Base-by-base conservation (phyloP, 2,113 vertebrate genomes). In the Ovis canadensis region DNA sequence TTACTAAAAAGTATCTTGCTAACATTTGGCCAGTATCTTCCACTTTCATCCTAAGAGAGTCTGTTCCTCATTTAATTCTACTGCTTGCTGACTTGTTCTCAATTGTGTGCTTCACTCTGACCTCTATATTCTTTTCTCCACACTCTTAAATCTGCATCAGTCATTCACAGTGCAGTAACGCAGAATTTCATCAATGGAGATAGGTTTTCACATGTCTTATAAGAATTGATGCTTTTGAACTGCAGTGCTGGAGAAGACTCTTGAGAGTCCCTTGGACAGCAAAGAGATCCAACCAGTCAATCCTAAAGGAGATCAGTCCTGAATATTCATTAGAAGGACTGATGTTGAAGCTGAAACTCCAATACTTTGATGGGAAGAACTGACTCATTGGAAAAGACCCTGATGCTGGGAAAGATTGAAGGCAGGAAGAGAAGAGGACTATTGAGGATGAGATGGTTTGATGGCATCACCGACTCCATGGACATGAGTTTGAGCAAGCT, bases 1-100 rank as follows among this genome's bases (percentile, higher is more conserved):
- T 89, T 74, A 82, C 45, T 74, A 94, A 94, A 89, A 97, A 89
- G 43, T 31, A 43, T 78, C 36, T 91, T 92, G 84, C 74, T 81
- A 95, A 74, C 36, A 64, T 57, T 23, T 40, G 21, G 71, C 40
- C 43, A 59, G 23, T 16, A 62, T 74, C 29, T 59, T 45, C 62
- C 50, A 48, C 10, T 84, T 80, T 88, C 15, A 74, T 74, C 33
- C 71, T 92, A 93, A 50, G 10, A 94, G 90, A 78, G 78, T 87
- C 78, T 96, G 82, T 21, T 92, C 43, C 78, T 91, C 45, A 90
- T 80, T 88, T 67, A 59, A 64, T 95, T 86, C 43, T 48, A 90
- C 57, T 77, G 40, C 16, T 89, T 95, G 64, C 48, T 80, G 59
- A 83, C 77, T 87, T 55, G 43, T 83, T 97, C 62, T 92, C 62